A percentile compares a stretch with the other conserved stretches of the same genome.
phyloP scores from a whole-genome alignment of 2,888 invertebrate genomes.

The Campoletis raptor region DNA sequence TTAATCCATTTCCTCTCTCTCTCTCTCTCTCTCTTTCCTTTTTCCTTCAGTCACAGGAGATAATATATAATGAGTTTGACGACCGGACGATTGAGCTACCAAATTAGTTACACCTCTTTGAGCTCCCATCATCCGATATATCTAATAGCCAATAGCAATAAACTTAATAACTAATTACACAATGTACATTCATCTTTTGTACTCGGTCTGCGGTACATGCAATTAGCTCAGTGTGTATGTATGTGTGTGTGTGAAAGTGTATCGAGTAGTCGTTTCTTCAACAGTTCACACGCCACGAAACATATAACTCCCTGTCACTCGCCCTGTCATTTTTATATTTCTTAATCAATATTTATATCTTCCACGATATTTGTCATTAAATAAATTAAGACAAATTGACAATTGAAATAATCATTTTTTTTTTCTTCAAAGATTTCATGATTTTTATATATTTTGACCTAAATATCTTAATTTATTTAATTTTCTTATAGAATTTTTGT shows the following conservation, averaged over 20 bases:
- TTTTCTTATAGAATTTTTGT: background rate
- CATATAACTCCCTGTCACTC: background rate
- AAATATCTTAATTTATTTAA: background rate
- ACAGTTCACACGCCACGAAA: slow-evolving; percentile 10
- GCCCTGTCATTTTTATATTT: background rate
- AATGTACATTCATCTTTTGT: slow-evolving; percentile 53
- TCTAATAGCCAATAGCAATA: slow-evolving; percentile 61
- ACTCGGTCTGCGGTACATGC: background rate
- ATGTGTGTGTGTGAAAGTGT: slow-evolving; percentile 6
- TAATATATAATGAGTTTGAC: slow-evolving; percentile 42
- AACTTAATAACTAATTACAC: slow-evolving; percentile 61
- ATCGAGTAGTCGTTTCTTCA: background rate
- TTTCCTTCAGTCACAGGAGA: background rate
- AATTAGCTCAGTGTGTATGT: slow-evolving; percentile 14
- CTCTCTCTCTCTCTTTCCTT: slow-evolving; percentile 19
- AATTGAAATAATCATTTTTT: background rate
- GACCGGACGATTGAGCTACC: slow-evolving; percentile 53
- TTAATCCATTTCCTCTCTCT: slow-evolving; percentile 8
- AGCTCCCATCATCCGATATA: slow-evolving; percentile 61
- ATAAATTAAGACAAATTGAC: background rate
- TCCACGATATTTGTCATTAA: background rate
- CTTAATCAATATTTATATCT: background rate
- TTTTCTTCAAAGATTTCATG: no score
- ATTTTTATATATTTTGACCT: background rate
- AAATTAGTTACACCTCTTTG: slow-evolving; percentile 67